A percentile compares a stretch with the other conserved stretches of the same genome.
phyloP scores from a whole-genome alignment of 1,140 invertebrate genomes.

The Globodera rostochiensis region DNA sequence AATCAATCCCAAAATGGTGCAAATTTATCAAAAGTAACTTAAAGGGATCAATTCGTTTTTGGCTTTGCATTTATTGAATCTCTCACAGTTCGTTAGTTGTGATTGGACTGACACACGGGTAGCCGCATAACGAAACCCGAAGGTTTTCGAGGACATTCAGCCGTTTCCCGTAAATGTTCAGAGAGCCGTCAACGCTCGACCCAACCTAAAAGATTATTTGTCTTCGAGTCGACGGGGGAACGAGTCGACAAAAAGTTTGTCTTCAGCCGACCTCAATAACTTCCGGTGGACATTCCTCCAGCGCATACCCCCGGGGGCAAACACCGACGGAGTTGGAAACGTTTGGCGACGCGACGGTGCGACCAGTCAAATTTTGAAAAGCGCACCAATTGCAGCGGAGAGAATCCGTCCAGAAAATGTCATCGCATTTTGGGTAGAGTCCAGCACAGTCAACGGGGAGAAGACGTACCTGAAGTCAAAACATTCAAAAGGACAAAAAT shows the following conservation, averaged over 20 bases:
- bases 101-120: not conserved
- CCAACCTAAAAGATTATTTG: not conserved
- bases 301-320: slow-evolving; percentile 7
- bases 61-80: no score
- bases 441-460: not conserved
- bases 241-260: not conserved
- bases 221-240: not conserved
- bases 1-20: no score
- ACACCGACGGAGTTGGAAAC: not conserved
- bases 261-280: slow-evolving; percentile 5
- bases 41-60: no score
- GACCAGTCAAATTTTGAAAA: slow-evolving; percentile 16
- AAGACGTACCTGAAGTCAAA: not conserved
- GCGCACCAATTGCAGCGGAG: slow-evolving; percentile 22
- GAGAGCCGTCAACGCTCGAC: not conserved
- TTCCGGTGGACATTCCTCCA: slow-evolving; percentile 14
- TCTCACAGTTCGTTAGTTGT: not conserved
- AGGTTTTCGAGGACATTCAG: not conserved
- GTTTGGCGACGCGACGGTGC: not conserved
- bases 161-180: slow-evolving; percentile 22
- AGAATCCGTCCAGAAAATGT: slow-evolving; percentile 22
- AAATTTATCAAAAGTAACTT: no score
- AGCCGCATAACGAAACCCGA: slow-evolving; percentile 11
- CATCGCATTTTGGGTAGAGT: slow-evolving; percentile 15
- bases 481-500: not conserved